A percentile compares a stretch with the other conserved stretches of the same genome.
These are phyloP conservation scores for Rhaphigaster nebulosa DNA, from an alignment of 2,888 invertebrate genomes.

Conservation along the genomic window DNA sequence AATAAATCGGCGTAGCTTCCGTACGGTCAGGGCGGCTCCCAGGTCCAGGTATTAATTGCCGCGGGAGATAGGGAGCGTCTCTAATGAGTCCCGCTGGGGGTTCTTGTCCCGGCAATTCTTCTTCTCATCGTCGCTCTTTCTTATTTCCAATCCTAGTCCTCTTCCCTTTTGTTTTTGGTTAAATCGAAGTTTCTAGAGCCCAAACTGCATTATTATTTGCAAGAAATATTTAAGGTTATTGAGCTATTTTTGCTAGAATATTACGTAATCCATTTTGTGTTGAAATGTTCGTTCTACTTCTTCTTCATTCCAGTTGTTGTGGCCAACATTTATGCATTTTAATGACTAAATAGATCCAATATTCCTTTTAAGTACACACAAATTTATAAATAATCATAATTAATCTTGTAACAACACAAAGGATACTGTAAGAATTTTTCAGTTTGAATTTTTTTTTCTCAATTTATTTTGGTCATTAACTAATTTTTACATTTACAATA, in stretches of 20 bases:
- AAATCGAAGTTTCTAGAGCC: background rate
- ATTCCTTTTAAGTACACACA: no score
- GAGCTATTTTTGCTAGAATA: background rate
- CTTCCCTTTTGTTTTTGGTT: background rate
- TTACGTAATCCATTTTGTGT: background rate
- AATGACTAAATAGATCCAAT: no score
- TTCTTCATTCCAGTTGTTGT: no score
- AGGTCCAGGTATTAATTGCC: background rate
- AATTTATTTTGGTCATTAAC: no score
- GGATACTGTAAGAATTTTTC: no score
- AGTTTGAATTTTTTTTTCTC: no score
- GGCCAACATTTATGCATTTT: no score
- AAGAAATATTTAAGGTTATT: background rate
- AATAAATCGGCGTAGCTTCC: background rate
- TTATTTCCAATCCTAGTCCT: background rate
- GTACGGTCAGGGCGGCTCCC: background rate
- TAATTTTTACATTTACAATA: no score
- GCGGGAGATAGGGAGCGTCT: background rate
- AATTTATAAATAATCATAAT: no score
- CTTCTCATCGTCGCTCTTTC: background rate
- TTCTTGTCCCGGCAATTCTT: background rate
- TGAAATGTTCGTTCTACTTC: no score
- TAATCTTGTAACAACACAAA: no score
- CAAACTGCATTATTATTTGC: background rate
- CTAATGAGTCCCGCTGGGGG: background rate